Conservation (phyloP, 2,888 invertebrate species). For the Uropetala carovei region DNA sequence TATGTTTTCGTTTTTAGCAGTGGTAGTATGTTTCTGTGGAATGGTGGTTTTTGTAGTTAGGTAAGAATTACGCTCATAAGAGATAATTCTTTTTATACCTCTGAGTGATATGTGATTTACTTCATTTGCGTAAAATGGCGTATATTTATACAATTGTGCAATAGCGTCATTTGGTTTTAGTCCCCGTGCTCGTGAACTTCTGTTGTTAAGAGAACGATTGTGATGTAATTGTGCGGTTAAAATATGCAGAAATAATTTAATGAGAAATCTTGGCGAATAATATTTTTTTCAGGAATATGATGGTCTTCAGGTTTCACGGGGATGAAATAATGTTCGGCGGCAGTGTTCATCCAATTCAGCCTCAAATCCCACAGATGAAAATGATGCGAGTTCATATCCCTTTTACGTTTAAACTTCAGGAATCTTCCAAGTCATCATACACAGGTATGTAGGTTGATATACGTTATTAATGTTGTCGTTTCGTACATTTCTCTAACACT, state of each 20-base stretch:
- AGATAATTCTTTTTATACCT: conserved; percentile 38
- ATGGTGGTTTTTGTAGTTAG: conserved; percentile 86
- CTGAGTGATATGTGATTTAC: conserved; percentile 48
- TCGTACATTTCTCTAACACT: too few relatives aligned
- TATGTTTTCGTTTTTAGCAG: conserved; percentile 85
- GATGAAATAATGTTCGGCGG: conserved; percentile 81
- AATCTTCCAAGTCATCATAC: conserved; percentile 83
- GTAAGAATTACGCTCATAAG: conserved; percentile 75
- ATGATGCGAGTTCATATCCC: conserved; percentile 91
- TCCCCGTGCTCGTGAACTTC: conserved; percentile 50
- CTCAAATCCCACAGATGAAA: conserved; percentile 85
- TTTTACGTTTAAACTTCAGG: conserved; percentile 87
- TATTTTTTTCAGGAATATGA: conserved; percentile 81
- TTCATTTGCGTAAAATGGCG: conserved; percentile 34
- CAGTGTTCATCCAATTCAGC: conserved; percentile 74
- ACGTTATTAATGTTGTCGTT: not conserved
- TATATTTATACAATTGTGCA: not conserved
- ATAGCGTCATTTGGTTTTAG: conserved; percentile 56
- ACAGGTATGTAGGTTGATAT: conserved; percentile 78
- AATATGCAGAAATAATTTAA: conserved; percentile 32
- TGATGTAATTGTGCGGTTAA: conserved; percentile 10
- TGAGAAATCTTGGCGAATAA: conserved; percentile 34
- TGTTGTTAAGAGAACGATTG: conserved; percentile 30
- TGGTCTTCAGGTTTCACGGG: conserved; percentile 84
- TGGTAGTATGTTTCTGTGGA: conserved; percentile 84